phyloP scores from a whole-genome alignment of 1,140 invertebrate genomes.

The Ostrea edulis region DNA sequence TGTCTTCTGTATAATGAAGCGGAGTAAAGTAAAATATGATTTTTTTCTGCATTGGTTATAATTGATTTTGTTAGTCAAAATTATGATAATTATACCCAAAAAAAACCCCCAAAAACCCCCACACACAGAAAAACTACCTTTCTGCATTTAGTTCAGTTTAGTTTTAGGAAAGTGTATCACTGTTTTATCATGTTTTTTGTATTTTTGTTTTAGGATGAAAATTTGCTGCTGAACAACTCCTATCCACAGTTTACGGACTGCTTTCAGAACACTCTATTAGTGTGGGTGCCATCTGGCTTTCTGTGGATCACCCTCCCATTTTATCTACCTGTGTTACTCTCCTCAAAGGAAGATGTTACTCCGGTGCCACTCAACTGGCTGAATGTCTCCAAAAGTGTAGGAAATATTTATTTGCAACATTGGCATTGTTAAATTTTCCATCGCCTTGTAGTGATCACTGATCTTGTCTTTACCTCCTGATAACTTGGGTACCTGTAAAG shows the following conservation, averaged over 20 bases:
- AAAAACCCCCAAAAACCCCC: no score
- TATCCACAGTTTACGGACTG: slow-evolving; percentile 74
- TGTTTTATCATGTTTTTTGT: neutral
- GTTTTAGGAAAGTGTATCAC: no score
- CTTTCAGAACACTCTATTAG: slow-evolving; percentile 84
- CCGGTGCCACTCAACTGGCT: slow-evolving; percentile 58
- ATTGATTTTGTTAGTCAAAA: no score
- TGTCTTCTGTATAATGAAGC: no score
- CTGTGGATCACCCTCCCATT: slow-evolving; percentile 89
- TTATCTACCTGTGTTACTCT: slow-evolving; percentile 87
- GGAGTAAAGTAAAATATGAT: no score
- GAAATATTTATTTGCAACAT: slow-evolving; percentile 19
- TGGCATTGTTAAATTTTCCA: neutral
- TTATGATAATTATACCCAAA: no score
- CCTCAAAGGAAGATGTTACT: neutral
- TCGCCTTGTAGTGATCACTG: neutral
- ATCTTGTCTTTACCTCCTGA: no score
- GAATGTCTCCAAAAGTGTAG: slow-evolving; percentile 68
- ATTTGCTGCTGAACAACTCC: slow-evolving; percentile 83
- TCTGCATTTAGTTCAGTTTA: no score
- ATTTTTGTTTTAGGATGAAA: slow-evolving; percentile 61
- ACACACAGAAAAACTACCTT: no score
- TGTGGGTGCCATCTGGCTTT: slow-evolving; percentile 93
- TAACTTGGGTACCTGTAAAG: no score
- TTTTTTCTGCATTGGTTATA: no score